phyloP scores from a whole-genome alignment of 1,140 invertebrate genomes.

The Cepaea nemoralis region DNA sequence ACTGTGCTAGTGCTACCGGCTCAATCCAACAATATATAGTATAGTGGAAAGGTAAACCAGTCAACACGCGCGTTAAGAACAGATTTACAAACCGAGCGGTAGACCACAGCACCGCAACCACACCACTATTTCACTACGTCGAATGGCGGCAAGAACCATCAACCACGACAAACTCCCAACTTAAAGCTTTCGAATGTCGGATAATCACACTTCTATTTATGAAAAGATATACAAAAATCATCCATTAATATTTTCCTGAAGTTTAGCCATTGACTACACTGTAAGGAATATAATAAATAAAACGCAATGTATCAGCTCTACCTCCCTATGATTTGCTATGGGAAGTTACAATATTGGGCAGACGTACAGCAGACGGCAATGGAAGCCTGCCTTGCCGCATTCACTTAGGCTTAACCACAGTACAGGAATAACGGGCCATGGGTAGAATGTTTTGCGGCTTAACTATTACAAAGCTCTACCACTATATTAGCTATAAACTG shows the following conservation, averaged over 20 bases:
- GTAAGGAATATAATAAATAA: conserved; percentile 17
- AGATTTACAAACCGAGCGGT: too few species aligned
- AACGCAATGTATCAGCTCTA: conserved; percentile 30
- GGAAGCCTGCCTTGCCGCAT: conserved; percentile 30
- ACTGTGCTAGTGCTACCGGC: too few species aligned
- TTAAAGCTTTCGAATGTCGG: conserved; percentile 66
- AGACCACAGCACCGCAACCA: too few species aligned
- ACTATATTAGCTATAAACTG: background rate
- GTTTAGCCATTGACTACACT: background rate
- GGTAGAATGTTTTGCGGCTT: background rate
- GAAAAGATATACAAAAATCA: conserved; percentile 62
- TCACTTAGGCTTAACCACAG: background rate
- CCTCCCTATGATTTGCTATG: background rate
- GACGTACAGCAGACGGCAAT: conserved; percentile 35
- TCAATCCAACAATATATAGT: too few species aligned
- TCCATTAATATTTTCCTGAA: conserved; percentile 29
- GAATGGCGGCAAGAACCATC: conserved; percentile 14
- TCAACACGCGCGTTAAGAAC: too few species aligned
- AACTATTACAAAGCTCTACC: background rate
- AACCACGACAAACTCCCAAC: conserved; percentile 61
- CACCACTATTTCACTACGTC: too few species aligned
- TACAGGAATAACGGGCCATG: background rate
- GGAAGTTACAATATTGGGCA: conserved; percentile 23
- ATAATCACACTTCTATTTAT: conserved; percentile 60
- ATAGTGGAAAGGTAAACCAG: too few species aligned